phyloP scores from a whole-genome alignment of 2,888 invertebrate genomes.

The Orgyia antiqua region DNA sequence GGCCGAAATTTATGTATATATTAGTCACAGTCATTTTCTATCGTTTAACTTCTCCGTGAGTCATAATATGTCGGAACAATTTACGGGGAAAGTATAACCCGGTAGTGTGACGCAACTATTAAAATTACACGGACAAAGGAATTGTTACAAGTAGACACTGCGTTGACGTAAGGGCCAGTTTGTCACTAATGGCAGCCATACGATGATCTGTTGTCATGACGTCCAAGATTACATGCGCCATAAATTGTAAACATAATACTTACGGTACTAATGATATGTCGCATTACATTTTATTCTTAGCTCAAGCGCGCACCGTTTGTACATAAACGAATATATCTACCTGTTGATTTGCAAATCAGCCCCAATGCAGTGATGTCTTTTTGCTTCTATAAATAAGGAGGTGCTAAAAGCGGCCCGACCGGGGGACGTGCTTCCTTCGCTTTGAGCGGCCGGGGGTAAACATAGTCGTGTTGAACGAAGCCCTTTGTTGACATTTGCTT shows the following conservation, averaged over 20 bases:
- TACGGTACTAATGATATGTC: no score
- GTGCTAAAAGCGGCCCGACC: constrained; percentile 74
- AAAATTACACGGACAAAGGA: constrained; percentile 71
- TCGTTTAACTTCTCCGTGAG: constrained; percentile 45
- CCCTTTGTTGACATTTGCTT: constrained; percentile 73
- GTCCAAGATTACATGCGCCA: constrained; percentile 17
- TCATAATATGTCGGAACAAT: constrained; percentile 44
- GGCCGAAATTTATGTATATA: constrained; percentile 24
- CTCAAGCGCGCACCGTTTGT: no score
- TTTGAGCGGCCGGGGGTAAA: constrained; percentile 73
- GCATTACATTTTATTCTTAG: no score
- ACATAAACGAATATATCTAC: no score
- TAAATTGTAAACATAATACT: constrained; percentile 21
- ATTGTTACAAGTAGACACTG: constrained; percentile 50
- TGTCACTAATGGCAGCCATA: constrained; percentile 47
- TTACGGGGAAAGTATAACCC: constrained; percentile 68
- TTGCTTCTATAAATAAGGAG: constrained; percentile 74
- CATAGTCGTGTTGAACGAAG: constrained; percentile 56
- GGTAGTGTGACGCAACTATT: constrained; percentile 69
- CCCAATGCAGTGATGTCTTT: constrained; percentile 52
- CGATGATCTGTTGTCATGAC: constrained; percentile 31
- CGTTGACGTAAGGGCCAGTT: constrained; percentile 51
- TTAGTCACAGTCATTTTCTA: constrained; percentile 51
- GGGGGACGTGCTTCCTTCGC: constrained; percentile 73
- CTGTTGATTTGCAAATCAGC: constrained; percentile 68